Evolutionary conservation across 2,888 invertebrate species (phyloP), one percentile per base, ranked within the genome.

Genomic region (Ectemnius continuus): DNA sequence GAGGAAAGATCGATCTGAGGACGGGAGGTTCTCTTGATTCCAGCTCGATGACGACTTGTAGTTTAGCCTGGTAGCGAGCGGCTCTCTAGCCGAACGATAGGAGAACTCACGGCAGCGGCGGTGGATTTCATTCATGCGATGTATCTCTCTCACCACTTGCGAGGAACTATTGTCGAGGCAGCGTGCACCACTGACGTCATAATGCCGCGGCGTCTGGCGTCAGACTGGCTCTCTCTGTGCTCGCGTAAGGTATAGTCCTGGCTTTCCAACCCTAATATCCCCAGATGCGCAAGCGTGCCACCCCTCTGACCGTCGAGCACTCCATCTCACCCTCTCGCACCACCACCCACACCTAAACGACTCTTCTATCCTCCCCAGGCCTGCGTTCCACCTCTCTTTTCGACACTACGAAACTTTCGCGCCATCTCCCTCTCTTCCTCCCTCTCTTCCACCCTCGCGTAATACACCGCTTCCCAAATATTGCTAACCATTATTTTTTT

Each of bases 181-280:
- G 81, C 85, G 80, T 85, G 86, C 81, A 81, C 78, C 85, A 81
- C 81, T 88, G 87, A 89, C 88, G 88, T 90, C 89, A 89, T 89
- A 86, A 85, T 88, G 87, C 87, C 85, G 87, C 90, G 90, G 89
- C 88, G 88, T 87, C 88, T 88, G 89, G 89, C 90, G 90, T 89
- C 89, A 88, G 88, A 91, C 90, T 91, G 89, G 85, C 85, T 87
- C 36, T 36, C 36, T 36, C 36, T 36, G 8, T 36, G 36, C 36
- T 82, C 76, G 66, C 74, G 81, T 71, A 65, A 70, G 70, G 81
- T 77, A 81, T 73, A 36, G 73, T 71, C 73, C 70, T 70, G 61
- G 76, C 36, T 75, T 79, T 67, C 47, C 61, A 63, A 68, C 18
- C 36, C 23, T 36, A 36, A 36, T 36, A 36, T 36, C 6, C 36